These are phyloP conservation scores for Bellardia pandia DNA, from an alignment of 2,888 invertebrate species.

Conservation along the genomic window DNA sequence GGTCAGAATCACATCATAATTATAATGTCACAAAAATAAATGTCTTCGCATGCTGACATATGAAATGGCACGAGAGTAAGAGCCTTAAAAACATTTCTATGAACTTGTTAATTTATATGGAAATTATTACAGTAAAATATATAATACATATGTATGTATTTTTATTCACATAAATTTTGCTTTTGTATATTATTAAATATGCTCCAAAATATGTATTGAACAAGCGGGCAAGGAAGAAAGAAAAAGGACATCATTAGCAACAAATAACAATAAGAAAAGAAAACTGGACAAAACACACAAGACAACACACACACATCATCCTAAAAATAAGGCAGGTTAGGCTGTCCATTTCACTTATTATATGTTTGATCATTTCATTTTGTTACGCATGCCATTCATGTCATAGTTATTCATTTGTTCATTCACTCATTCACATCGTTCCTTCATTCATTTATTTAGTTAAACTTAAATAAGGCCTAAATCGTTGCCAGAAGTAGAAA, in stretches of 20 bases:
- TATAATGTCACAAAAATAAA: conserved; percentile 64
- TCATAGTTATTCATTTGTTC: conserved; percentile 38
- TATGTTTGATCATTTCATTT: conserved; percentile 39
- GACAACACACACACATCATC: not conserved
- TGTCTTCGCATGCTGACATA: conserved; percentile 31
- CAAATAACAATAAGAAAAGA: not conserved
- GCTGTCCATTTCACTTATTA: not conserved
- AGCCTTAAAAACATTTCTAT: conserved; percentile 18
- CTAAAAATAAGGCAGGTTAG: not conserved
- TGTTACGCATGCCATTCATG: conserved; percentile 44
- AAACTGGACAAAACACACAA: conserved; percentile 3
- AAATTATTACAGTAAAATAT: conserved; percentile 52
- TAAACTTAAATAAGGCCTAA: conserved; percentile 45
- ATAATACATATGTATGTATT: conserved; percentile 25
- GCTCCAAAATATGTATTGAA: conserved; percentile 18
- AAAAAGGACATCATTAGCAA: conserved; percentile 1
- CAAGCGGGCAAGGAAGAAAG: not conserved
- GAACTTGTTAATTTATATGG: conserved; percentile 61
- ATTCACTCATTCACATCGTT: not conserved
- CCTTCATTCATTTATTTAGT: conserved; percentile 27
- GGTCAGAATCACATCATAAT: conserved; percentile 55
- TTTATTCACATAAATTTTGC: conserved; percentile 23
- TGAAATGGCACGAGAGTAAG: not conserved
- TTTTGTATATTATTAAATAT: conserved; percentile 12
- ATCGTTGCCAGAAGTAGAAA: not conserved